phyloP scores from a whole-genome alignment of 2,888 invertebrate species.

The Lutraria lutraria region DNA sequence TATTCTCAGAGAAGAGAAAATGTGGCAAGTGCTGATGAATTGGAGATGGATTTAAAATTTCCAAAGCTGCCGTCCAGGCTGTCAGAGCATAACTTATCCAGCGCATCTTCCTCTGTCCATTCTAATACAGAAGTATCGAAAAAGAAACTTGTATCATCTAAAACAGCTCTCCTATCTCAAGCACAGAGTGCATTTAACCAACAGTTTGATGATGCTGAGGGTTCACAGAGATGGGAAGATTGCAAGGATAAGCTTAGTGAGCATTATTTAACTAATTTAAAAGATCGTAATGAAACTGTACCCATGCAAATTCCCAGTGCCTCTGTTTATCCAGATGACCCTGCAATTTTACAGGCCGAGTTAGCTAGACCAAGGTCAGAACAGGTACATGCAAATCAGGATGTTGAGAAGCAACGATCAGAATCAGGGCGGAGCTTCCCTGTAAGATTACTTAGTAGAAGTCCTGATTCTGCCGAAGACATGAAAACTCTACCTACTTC shows the following conservation, averaged over 20 bases:
- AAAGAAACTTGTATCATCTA: slow-evolving; percentile 14
- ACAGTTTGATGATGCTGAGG: slow-evolving; percentile 65
- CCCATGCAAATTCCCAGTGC: background rate
- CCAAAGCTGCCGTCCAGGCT: slow-evolving; percentile 41
- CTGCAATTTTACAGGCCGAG: slow-evolving; percentile 44
- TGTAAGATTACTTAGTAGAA: slow-evolving; percentile 61
- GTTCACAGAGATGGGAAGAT: slow-evolving; percentile 65
- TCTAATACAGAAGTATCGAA: slow-evolving; percentile 25
- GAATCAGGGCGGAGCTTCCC: slow-evolving; percentile 61
- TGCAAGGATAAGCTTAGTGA: slow-evolving; percentile 59
- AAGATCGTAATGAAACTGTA: background rate
- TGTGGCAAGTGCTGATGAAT: slow-evolving; percentile 27
- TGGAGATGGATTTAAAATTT: slow-evolving; percentile 53
- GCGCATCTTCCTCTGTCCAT: slow-evolving; percentile 48
- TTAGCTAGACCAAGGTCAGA: slow-evolving; percentile 29
- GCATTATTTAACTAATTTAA: slow-evolving; percentile 52
- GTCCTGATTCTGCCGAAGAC: slow-evolving; percentile 49
- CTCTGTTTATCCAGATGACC: slow-evolving; percentile 36
- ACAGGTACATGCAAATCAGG: background rate
- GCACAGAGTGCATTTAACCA: slow-evolving; percentile 62
- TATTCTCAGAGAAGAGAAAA: background rate
- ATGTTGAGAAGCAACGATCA: slow-evolving; percentile 39
- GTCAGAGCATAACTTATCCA: slow-evolving; percentile 33
- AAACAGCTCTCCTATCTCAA: slow-evolving; percentile 50
- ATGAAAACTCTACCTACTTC: background rate